phyloP scores from a whole-genome alignment of 2,113 vertebrate genomes.

The Uropsilus gracilis region DNA sequence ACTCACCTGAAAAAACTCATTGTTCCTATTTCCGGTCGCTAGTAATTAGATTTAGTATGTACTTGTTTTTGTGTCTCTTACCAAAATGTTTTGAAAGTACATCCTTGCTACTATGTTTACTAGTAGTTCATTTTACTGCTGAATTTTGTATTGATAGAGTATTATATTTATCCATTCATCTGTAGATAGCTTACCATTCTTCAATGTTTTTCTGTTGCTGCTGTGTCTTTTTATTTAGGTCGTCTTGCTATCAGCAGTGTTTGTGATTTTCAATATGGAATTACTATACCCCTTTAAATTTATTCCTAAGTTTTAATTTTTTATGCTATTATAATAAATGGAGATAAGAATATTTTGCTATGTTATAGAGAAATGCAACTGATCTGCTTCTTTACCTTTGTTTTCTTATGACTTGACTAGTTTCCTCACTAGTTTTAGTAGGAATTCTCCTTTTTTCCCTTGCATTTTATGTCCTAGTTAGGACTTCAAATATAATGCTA shows the following conservation, averaged over 20 bases:
- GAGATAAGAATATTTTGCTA: not conserved
- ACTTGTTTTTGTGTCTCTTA: not conserved
- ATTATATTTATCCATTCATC: not conserved
- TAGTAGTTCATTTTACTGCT: not conserved
- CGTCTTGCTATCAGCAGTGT: not conserved
- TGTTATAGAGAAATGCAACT: not conserved
- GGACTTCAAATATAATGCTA: not conserved
- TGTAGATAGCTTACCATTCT: not conserved
- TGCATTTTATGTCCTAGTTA: not conserved
- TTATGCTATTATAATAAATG: not conserved
- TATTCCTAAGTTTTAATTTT: conserved; percentile 34
- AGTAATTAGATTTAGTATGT: not conserved
- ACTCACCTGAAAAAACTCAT: not conserved
- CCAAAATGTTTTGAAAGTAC: not conserved
- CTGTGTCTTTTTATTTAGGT: not conserved
- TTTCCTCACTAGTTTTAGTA: not conserved
- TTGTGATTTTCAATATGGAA: not conserved
- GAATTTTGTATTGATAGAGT: not conserved
- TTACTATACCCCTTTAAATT: not conserved
- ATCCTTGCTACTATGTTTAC: not conserved
- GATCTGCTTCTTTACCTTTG: not conserved
- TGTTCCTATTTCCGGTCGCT: not conserved
- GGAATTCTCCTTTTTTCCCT: not conserved
- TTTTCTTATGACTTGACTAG: not conserved
- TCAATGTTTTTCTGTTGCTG: not conserved